These are phyloP conservation scores for human (Homo sapiens) DNA, from an alignment of 2,113 vertebrate species.

Conservation along the genomic window GRCh38 chr19:56382001-56382500, in stretches of 20 bases:
- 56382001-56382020: background rate
- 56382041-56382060: background rate
- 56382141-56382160: background rate
- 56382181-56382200: background rate
- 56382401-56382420: too few species aligned
- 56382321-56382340: too few species aligned
- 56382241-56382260: background rate
- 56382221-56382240: background rate
- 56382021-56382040: background rate
- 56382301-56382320: background rate
- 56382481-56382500: too few species aligned
- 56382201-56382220: background rate
- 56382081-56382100: background rate
- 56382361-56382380: too few species aligned
- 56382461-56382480: too few species aligned
- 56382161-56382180: background rate
- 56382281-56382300: background rate
- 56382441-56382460: too few species aligned
- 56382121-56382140: background rate
- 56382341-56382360: too few species aligned
- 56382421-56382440: too few species aligned
- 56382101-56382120: slow-evolving; percentile 17
- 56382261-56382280: background rate
- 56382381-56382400: too few species aligned
- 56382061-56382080: background rate